These are phyloP conservation scores for Euura lappo DNA, from an alignment of 1,140 invertebrate genomes.

Conservation along the genomic window DNA sequence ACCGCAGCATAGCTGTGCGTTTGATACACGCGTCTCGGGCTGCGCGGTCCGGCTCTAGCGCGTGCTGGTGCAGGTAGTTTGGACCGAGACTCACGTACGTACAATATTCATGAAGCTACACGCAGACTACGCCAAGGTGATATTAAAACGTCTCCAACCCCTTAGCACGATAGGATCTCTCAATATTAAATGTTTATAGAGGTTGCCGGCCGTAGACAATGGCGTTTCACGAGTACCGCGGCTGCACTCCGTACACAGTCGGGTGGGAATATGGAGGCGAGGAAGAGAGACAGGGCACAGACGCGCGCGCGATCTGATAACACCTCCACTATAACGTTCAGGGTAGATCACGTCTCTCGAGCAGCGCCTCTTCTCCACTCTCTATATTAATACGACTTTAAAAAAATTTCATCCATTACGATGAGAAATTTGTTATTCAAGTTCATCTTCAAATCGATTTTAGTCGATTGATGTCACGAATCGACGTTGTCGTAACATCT, in stretches of 20 bases:
- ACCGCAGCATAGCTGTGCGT: neutral
- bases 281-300: neutral
- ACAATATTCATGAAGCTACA: slow-evolving; percentile 12
- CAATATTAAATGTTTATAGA: slow-evolving; percentile 16
- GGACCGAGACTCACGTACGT: neutral
- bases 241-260: neutral
- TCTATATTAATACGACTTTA: neutral
- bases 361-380: neutral
- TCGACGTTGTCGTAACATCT: too few relatives aligned
- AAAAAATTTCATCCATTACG: neutral
- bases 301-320: slow-evolving; percentile 1
- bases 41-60: neutral
- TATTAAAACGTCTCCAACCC: slow-evolving; percentile 31
- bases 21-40: neutral
- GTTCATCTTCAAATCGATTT: too few relatives aligned
- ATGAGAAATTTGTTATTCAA: neutral
- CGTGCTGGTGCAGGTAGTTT: neutral
- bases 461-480: too few relatives aligned
- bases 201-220: slow-evolving; percentile 13
- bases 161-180: slow-evolving; percentile 21
- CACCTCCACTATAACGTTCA: neutral
- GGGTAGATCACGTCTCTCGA: slow-evolving; percentile 1
- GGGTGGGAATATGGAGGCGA: neutral
- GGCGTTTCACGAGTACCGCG: slow-evolving; percentile 10
- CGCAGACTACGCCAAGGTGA: slow-evolving; percentile 9